These are phyloP conservation scores for Reticulitermes lucifugus DNA, from an alignment of 2,888 invertebrate genomes.

Conservation along the genomic window DNA sequence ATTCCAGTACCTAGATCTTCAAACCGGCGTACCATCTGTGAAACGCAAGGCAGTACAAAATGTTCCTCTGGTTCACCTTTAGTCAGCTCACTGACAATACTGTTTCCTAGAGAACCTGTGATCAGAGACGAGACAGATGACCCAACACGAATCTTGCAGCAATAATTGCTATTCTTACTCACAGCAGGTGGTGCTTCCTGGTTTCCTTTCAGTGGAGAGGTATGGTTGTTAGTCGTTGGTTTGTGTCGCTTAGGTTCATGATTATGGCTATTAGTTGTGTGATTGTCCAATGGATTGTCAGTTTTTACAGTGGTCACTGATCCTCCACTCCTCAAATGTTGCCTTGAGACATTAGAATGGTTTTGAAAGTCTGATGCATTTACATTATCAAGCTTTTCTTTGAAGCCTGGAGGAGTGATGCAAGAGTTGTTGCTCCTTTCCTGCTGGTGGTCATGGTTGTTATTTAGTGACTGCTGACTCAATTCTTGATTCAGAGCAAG, in stretches of 20 bases:
- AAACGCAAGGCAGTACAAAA: slow-evolving; percentile 57
- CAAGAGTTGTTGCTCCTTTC: slow-evolving; percentile 23
- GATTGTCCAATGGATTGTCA: background rate
- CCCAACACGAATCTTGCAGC: slow-evolving; percentile 51
- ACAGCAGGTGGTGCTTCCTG: background rate
- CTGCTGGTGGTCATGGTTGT: slow-evolving; percentile 32
- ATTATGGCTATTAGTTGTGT: background rate
- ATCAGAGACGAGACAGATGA: slow-evolving; percentile 54
- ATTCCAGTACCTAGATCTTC: slow-evolving; percentile 61
- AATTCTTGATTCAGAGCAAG: slow-evolving; percentile 43
- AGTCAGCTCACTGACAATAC: slow-evolving; percentile 52
- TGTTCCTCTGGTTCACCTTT: slow-evolving; percentile 35
- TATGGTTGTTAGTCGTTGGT: background rate
- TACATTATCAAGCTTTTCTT: slow-evolving; percentile 48
- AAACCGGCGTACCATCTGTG: slow-evolving; percentile 62
- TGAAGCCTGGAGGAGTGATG: slow-evolving; percentile 34
- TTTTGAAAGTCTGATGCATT: slow-evolving; percentile 35
- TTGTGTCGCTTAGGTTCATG: slow-evolving; percentile 4
- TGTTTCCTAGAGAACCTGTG: slow-evolving; percentile 52
- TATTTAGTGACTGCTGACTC: background rate
- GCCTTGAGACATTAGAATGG: background rate
- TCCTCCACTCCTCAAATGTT: background rate
- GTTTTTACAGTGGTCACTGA: slow-evolving; percentile 8
- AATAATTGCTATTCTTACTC: slow-evolving; percentile 5
- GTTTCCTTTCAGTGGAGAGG: background rate